phyloP scores from a whole-genome alignment of 2,113 vertebrate genomes.

The Channa argus region DNA sequence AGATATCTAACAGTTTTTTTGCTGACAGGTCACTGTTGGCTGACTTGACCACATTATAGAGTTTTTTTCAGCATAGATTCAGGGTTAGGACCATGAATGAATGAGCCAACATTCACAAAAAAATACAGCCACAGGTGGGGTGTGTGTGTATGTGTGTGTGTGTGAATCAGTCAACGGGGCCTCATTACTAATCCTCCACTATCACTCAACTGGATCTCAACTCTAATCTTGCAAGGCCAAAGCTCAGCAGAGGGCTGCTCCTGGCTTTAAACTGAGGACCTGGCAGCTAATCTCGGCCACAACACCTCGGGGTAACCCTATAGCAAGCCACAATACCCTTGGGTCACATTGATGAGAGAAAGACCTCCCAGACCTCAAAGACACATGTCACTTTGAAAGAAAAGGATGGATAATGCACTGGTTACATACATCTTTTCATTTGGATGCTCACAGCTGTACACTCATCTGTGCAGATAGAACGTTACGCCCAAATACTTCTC shows the following conservation, averaged over 20 bases:
- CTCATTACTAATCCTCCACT: constrained; percentile 66
- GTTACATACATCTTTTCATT: background rate
- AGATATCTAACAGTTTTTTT: constrained; percentile 1
- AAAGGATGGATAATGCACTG: constrained; percentile 8
- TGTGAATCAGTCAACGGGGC: constrained; percentile 66
- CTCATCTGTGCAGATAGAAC: background rate
- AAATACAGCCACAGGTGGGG: constrained; percentile 56
- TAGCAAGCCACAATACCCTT: constrained; percentile 37
- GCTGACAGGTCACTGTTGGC: background rate
- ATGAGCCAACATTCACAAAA: constrained; percentile 36
- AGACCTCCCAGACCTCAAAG: constrained; percentile 43
- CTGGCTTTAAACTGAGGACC: constrained; percentile 62
- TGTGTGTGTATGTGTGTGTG: constrained; percentile 19
- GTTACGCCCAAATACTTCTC: background rate
- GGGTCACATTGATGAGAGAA: constrained; percentile 55
- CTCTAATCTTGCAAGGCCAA: constrained; percentile 65
- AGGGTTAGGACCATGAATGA: constrained; percentile 43
- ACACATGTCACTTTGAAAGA: constrained; percentile 31
- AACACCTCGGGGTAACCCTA: constrained; percentile 66
- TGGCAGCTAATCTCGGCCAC: constrained; percentile 67
- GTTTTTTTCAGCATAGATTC: constrained; percentile 11
- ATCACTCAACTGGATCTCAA: constrained; percentile 74
- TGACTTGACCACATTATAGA: constrained; percentile 17
- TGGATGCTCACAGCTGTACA: background rate
- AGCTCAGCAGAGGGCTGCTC: constrained; percentile 39